Conservation (phyloP, 1,140 invertebrate genomes). For the Bombus confusus region DNA sequence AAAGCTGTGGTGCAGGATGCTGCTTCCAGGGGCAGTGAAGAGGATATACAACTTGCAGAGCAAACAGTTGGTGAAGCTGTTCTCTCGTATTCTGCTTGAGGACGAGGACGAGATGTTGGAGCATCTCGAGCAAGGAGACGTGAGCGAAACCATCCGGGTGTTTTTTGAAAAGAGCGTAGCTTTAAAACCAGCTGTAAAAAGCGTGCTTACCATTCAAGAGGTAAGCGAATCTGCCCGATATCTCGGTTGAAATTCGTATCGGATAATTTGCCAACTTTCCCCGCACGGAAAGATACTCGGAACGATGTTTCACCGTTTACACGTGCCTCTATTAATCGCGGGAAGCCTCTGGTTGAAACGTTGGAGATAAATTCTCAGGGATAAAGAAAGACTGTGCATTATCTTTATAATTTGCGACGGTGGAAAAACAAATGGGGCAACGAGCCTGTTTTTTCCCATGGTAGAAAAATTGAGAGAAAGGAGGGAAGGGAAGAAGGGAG, state of each 20-base stretch:
- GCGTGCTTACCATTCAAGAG: conserved; percentile 89
- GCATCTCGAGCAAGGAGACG: conserved; percentile 94
- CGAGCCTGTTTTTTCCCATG: no score
- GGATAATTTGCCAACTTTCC: no score
- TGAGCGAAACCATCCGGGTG: conserved; percentile 92
- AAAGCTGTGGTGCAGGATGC: conserved; percentile 90
- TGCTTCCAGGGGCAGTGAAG: conserved; percentile 91
- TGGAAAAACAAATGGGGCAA: conserved; percentile 2
- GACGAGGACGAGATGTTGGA: conserved; percentile 92
- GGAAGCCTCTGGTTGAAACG: not conserved
- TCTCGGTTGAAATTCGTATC: not conserved
- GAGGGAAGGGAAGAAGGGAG: no score
- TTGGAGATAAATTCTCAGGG: not conserved
- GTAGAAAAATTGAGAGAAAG: no score
- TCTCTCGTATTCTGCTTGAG: conserved; percentile 89
- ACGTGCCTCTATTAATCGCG: not conserved
- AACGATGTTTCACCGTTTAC: not conserved
- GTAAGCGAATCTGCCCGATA: conserved; percentile 72
- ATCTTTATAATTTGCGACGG: not conserved
- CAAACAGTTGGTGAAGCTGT: conserved; percentile 95
- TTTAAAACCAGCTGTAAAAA: conserved; percentile 86
- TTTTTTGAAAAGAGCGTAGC: conserved; percentile 89
- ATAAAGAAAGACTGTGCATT: not conserved
- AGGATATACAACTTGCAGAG: conserved; percentile 95
- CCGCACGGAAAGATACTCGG: no score